phyloP scores from a whole-genome alignment of 2,888 invertebrate species.

The Neria commutata region DNA sequence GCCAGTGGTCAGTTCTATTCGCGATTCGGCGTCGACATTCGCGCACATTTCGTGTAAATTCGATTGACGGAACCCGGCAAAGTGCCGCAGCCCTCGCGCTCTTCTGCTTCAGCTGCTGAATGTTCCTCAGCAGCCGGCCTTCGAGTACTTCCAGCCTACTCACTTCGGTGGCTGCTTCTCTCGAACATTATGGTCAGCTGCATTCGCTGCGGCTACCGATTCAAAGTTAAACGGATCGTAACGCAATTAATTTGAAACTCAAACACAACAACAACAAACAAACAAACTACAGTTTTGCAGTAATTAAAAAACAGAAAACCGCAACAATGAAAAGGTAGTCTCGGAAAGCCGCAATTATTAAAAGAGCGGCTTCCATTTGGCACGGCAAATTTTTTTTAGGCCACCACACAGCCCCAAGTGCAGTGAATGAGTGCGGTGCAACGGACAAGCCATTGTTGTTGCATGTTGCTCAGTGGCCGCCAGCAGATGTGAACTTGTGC shows the following conservation, averaged over 20 bases:
- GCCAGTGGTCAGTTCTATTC: neutral
- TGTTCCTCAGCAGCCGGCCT: neutral
- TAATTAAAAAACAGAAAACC: constrained; percentile 35
- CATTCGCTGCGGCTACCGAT: constrained; percentile 14
- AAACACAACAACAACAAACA: constrained; percentile 22
- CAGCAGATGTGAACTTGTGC: neutral
- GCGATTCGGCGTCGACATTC: too few relatives aligned
- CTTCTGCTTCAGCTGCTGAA: neutral
- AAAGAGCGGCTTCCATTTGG: too few relatives aligned
- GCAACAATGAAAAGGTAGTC: constrained; percentile 55
- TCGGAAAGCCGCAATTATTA: neutral
- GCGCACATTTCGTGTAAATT: too few relatives aligned
- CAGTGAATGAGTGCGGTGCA: neutral
- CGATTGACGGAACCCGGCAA: too few relatives aligned
- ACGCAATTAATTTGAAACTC: constrained; percentile 47
- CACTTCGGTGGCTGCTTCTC: neutral
- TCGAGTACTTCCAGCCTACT: neutral
- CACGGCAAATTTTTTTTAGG: too few relatives aligned
- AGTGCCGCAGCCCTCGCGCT: too few relatives aligned
- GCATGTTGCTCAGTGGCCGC: neutral
- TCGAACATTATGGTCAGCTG: constrained; percentile 26
- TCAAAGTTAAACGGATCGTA: constrained; percentile 53
- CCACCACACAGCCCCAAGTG: neutral
- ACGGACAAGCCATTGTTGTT: neutral
- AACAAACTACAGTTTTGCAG: constrained; percentile 21